These are phyloP conservation scores for Shargacucullia verbasci DNA, from an alignment of 2,888 invertebrate genomes.

Conservation along the genomic window DNA sequence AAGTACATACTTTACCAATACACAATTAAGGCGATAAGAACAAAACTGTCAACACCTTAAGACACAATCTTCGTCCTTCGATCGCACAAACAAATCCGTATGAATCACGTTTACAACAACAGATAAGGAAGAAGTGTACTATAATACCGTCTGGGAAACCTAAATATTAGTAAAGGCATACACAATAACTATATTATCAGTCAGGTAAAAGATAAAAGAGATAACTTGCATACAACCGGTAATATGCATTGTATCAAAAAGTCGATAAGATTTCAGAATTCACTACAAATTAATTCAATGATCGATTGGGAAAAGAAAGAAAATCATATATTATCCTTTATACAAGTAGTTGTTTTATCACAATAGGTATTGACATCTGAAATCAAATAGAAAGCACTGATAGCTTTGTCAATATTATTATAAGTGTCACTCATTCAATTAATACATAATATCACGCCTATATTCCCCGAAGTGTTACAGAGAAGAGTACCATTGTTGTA, in stretches of 20 bases:
- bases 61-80: slow-evolving; percentile 8
- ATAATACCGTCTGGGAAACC: slow-evolving; percentile 40
- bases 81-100: slow-evolving; percentile 5
- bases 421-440: no score
- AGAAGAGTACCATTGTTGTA: no score
- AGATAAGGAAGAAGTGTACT: slow-evolving; percentile 27
- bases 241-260: slow-evolving; percentile 35
- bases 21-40: slow-evolving; percentile 18
- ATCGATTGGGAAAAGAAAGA: no score
- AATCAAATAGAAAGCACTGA: slow-evolving; percentile 9
- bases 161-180: slow-evolving; percentile 36
- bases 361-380: slow-evolving; percentile 6
- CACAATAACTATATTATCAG: slow-evolving; percentile 53
- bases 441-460: no score
- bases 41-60: slow-evolving; percentile 25
- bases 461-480: no score
- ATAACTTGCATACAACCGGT: slow-evolving; percentile 6
- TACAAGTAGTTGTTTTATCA: slow-evolving; percentile 2
- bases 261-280: slow-evolving; percentile 32
- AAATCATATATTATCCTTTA: no score
- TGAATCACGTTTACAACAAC: slow-evolving; percentile 30
- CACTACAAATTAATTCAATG: slow-evolving; percentile 10
- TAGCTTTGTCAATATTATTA: background rate
- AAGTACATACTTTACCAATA: slow-evolving; percentile 5
- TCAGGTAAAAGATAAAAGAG: slow-evolving; percentile 26